Base-by-base conservation (phyloP, 2,797 vertebrate species). In the Ispidina lecontei region DNA sequence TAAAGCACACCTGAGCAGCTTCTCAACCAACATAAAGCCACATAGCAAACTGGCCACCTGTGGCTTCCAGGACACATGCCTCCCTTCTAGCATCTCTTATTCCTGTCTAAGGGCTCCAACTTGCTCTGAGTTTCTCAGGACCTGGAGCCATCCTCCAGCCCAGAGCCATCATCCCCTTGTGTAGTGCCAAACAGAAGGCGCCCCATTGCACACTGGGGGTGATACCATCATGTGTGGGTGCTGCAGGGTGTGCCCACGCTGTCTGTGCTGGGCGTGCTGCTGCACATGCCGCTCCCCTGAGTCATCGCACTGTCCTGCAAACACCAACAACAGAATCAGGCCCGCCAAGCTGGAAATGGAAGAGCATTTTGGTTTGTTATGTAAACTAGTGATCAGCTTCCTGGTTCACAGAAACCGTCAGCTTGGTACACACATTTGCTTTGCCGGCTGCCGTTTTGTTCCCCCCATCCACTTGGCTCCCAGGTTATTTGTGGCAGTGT, bases 11-110 rank as follows among this genome's bases (percentile, higher is more conserved):
- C 64, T 35, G 49, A 71, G 78, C 31, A 15, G 41, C 44, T 60
- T 39, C 44, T 62, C 39, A 52, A n/a, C 33, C 1, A 2, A 6
- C 0, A 0, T n/a, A 35, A 46, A 78, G 2, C 46, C 1, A 0
- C 0, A 0, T 35, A 35, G 14, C 63, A 82, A 10, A 22, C 19
- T 25, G 23, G 35, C 47, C 35, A n/a, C 23, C 47, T 1, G 0
- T 0, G 0, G 41, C 17, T 51, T 52, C 26, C 6, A 12, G 43
- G 35, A 44, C 46, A 47, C 2, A 0, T 4, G 35, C 9, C 9
- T 77, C 14, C 4, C 14, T 21, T 12, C 10, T 22, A 68, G 37
- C 39, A 65, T 41, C 49, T 43, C 12, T 37, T 20, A 3, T 5
- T 74, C 10, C 28, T 14, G 22, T 60, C 46, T 1, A 0, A n/a